These are phyloP conservation scores for Urosaurus nigricauda DNA, from an alignment of 2,797 vertebrate species.

Conservation along the genomic window DNA sequence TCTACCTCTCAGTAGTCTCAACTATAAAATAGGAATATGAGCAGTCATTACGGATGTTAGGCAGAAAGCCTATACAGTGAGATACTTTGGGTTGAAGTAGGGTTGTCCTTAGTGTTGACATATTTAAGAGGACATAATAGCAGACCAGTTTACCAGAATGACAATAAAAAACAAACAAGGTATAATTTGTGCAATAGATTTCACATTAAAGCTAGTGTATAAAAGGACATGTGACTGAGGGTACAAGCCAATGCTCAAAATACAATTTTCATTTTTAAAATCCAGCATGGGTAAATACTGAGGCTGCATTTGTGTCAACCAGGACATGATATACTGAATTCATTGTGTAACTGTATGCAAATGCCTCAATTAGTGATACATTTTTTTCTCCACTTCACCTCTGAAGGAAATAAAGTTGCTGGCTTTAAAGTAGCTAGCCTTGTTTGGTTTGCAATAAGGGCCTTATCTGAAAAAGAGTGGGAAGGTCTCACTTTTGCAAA, in stretches of 20 bases:
- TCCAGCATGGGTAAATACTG: not conserved
- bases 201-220: not conserved
- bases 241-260: not conserved
- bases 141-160: not conserved
- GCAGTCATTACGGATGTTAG: not conserved
- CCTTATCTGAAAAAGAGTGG: not conserved
- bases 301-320: not conserved
- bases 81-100: not conserved
- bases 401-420: not conserved
- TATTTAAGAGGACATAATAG: not conserved
- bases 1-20: not conserved
- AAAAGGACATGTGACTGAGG: not conserved
- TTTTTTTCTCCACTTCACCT: not conserved
- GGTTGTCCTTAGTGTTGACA: not conserved
- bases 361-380: not conserved
- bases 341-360: not conserved
- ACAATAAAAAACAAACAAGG: not conserved
- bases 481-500: not conserved
- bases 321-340: not conserved
- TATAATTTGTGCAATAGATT: not conserved
- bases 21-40: not conserved
- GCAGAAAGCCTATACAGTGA: not conserved
- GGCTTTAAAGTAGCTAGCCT: not conserved
- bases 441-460: not conserved
- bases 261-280: too few species aligned